Evolutionary conservation across 2,797 vertebrate species (phyloP).

Genomic region (Lerista edwardsae): DNA sequence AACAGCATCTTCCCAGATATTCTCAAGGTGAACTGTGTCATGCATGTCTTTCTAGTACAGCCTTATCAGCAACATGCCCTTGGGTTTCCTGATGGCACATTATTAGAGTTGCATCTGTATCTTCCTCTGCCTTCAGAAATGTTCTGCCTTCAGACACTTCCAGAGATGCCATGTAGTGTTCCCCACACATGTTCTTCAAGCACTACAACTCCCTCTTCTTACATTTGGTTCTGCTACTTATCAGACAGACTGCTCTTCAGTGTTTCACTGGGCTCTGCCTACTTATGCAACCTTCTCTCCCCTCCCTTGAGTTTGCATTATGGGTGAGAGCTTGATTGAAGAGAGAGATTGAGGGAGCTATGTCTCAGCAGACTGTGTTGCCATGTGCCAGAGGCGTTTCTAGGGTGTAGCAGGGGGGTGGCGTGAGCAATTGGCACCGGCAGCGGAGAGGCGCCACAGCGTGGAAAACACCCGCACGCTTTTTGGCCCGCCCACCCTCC

Average conservation of each 20-base stretch:
- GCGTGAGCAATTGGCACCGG: no score
- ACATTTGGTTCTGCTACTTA: background rate
- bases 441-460: no score
- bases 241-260: background rate
- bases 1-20: background rate
- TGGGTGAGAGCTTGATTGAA: background rate
- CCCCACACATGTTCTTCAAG: background rate
- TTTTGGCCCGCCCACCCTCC: no score
- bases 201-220: background rate
- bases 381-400: no score
- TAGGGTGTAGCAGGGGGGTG: no score
- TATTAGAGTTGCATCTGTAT: constrained; percentile 7
- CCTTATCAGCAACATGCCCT: constrained; percentile 6
- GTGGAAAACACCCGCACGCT: no score
- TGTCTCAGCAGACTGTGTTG: background rate
- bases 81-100: constrained; percentile 8
- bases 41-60: constrained; percentile 3
- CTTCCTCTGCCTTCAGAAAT: constrained; percentile 11
- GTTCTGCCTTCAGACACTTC: background rate
- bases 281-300: background rate
- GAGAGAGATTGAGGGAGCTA: background rate
- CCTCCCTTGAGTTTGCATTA: background rate
- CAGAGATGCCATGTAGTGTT: constrained; percentile 1
- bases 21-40: background rate
- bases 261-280: background rate